These are phyloP conservation scores for Pararge aegeria DNA, from an alignment of 1,140 invertebrate species.

Conservation along the genomic window DNA sequence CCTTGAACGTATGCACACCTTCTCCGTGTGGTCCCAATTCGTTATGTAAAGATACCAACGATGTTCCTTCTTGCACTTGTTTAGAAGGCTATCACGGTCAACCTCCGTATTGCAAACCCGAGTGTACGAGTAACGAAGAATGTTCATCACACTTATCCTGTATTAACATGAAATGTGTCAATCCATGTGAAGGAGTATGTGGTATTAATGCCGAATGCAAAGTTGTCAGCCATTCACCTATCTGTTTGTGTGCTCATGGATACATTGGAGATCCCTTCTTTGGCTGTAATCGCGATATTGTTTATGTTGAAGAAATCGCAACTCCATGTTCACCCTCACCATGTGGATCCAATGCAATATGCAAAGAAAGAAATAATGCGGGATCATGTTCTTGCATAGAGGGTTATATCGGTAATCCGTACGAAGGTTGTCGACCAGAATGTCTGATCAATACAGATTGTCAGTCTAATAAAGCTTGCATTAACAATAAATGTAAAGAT, in stretches of 20 bases:
- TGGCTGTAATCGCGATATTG: conserved; percentile 74
- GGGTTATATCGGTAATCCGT: conserved; percentile 86
- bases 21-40: conserved; percentile 91
- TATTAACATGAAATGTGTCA: conserved; percentile 85
- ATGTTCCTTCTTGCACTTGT: conserved; percentile 88
- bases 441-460: conserved; percentile 86
- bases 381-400: conserved; percentile 84
- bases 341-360: conserved; percentile 86
- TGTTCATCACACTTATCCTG: conserved; percentile 87
- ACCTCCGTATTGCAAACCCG: conserved; percentile 87
- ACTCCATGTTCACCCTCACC: conserved; percentile 84
- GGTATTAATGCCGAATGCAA: conserved; percentile 85
- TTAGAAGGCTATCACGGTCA: conserved; percentile 88
- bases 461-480: conserved; percentile 81
- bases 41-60: conserved; percentile 86
- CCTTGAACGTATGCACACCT: conserved; percentile 85
- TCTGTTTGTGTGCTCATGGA: conserved; percentile 84
- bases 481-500: conserved; percentile 82
- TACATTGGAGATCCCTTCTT: conserved; percentile 85
- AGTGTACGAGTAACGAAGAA: conserved; percentile 88
- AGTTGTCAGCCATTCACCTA: conserved; percentile 88
- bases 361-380: conserved; percentile 83
- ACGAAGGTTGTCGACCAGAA: conserved; percentile 86
- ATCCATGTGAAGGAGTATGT: conserved; percentile 86
- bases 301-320: conserved; percentile 52